Evolutionary conservation across 2,888 invertebrate genomes (phyloP), one percentile per base, ranked within the genome.

Genomic region (Suillia variegata): DNA sequence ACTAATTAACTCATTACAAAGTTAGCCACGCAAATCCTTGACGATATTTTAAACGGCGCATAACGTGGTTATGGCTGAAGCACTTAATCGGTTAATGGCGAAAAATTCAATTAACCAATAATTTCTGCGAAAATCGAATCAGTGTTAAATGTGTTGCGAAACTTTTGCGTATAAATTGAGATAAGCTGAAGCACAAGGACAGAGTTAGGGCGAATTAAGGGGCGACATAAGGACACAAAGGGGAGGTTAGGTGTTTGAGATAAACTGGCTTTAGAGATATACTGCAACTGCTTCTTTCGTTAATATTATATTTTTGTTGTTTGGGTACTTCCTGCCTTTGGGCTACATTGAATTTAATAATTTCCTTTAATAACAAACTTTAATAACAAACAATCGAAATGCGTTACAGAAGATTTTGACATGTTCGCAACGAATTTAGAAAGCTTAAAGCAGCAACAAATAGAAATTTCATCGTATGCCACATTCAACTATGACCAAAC

Each of bases 1-100:
- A 51, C 54, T 59, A 59, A 63, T 63, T 55, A 56, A 26, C 54
- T 56, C 54, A 59, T 63, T 61, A 61, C 58, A 54, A 51, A 57
- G 54, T 42, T 52, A 56, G 45, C 48, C 48, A 17, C 13, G 38
- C 18, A 45, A 17, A 45, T 48, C 52, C 47, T 45, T 26, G 33
- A 47, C 51, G 52, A 51, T 47, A 18, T 51, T 52, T 21, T 13
- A 12, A 13, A 21, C 12, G 13, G n/a, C 18, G 18, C 12, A 21
- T 42, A 58, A 48, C 21, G 22, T 21, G 33, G 53, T 2, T 15
- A 45, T 45, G 17, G 4, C 12, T 5, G 10, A 18, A 31, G 22
- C 18, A 21, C 20, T 26, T 8, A 8, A 12, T 13, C 12, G 26
- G 15, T 24, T 26, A 26, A 31, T 13, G 24, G 50, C 38, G 24